phyloP scores from a whole-genome alignment of 2,113 vertebrate species.

The Choloepus hoffmanni region DNA sequence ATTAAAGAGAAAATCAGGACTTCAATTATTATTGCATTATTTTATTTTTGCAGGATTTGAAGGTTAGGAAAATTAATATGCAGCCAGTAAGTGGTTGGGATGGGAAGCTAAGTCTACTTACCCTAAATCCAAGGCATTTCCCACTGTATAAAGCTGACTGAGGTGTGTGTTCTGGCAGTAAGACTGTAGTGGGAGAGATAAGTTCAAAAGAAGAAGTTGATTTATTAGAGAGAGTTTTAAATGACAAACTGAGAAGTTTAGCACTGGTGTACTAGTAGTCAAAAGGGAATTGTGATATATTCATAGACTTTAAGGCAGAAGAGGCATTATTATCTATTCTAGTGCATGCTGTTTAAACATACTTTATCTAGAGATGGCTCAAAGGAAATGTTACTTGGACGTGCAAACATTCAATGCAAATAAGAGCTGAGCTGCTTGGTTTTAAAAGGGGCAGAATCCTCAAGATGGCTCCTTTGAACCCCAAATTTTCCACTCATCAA shows the following conservation, averaged over 20 bases:
- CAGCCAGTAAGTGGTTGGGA: fast-evolving
- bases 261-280: neutral
- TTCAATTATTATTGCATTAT: neutral
- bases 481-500: too few species aligned
- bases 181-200: neutral
- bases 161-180: neutral
- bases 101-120: neutral
- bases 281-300: neutral
- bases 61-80: neutral
- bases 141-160: neutral
- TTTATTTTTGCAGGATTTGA: neutral
- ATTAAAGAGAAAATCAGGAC: neutral
- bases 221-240: neutral
- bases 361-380: too few species aligned
- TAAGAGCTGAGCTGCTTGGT: neutral
- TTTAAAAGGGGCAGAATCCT: neutral
- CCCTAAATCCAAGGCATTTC: neutral
- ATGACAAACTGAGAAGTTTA: neutral
- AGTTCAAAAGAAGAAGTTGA: too few species aligned
- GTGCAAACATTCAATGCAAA: neutral
- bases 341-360: too few species aligned
- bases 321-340: neutral
- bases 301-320: neutral
- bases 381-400: too few species aligned
- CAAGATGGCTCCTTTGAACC: too few species aligned